Evolutionary conservation across 2,797 vertebrate genomes (phyloP).

Genomic region (Hoplostethus atlanticus): DNA sequence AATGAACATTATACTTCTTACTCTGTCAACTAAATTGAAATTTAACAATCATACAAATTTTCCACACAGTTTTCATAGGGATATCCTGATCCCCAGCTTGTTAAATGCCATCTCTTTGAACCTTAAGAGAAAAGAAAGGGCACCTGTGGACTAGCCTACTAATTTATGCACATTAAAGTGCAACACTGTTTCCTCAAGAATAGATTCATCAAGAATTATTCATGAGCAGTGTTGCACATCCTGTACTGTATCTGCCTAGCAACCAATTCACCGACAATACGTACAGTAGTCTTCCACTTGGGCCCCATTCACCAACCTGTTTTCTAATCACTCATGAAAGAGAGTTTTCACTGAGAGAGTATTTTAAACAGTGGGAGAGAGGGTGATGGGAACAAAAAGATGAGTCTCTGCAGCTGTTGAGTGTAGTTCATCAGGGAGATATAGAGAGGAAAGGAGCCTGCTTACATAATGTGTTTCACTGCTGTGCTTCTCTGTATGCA

Average conservation of each 20-base stretch:
- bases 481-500: constrained; percentile 21
- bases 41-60: background rate
- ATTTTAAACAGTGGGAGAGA: constrained; percentile 31
- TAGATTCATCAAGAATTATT: constrained; percentile 63
- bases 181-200: constrained; percentile 51
- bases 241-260: constrained; percentile 37
- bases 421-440: constrained; percentile 54
- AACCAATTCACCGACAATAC: constrained; percentile 34
- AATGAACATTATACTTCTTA: no score
- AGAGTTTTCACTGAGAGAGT: constrained; percentile 28
- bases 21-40: background rate
- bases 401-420: constrained; percentile 50
- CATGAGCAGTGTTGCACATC: constrained; percentile 31
- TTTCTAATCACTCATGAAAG: constrained; percentile 32
- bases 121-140: constrained; percentile 53
- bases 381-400: constrained; percentile 4
- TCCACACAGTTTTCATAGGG: constrained; percentile 44
- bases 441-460: constrained; percentile 48
- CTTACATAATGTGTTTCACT: constrained; percentile 39
- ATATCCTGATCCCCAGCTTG: constrained; percentile 64
- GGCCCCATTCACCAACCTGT: constrained; percentile 29
- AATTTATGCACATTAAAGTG: constrained; percentile 70
- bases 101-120: constrained; percentile 65
- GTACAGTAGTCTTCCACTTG: constrained; percentile 34
- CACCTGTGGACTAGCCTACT: constrained; percentile 62